Conservation (phyloP, 2,113 vertebrate species). For the Neogobius melanostomus region DNA sequence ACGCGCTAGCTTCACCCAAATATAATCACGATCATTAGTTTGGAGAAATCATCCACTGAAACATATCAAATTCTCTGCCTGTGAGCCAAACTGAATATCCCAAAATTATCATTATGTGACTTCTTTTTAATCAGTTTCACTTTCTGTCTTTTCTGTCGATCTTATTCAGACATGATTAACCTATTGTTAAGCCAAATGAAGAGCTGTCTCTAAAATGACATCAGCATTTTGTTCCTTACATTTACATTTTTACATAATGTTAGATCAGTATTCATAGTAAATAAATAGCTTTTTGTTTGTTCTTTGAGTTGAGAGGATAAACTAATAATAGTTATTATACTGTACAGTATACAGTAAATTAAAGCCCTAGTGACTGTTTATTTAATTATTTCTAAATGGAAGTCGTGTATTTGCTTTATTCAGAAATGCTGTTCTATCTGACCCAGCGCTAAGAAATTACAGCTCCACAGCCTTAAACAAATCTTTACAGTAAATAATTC, state of each 20-base stretch:
- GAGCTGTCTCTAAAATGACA: neutral
- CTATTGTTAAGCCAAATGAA: neutral
- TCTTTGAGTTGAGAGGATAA: no score
- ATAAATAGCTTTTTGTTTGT: no score
- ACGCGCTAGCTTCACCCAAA: neutral
- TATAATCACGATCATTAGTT: slow-evolving; percentile 6
- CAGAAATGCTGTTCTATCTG: no score
- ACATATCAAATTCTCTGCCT: slow-evolving; percentile 4
- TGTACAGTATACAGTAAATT: no score
- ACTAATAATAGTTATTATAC: no score
- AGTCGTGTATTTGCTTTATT: no score
- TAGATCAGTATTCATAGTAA: no score
- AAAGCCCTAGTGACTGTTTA: no score
- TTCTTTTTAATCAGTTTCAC: slow-evolving; percentile 8
- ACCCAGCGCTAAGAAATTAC: no score
- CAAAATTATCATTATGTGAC: slow-evolving; percentile 5
- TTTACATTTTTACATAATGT: neutral
- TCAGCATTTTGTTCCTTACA: slow-evolving; percentile 7
- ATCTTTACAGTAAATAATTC: neutral
- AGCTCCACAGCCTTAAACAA: no score
- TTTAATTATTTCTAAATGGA: no score
- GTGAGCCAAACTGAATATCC: neutral
- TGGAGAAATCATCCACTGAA: slow-evolving; percentile 1
- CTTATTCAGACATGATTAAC: neutral
- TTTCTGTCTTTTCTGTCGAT: neutral